Evolutionary conservation across 2,113 vertebrate species (phyloP), one percentile per base, ranked within the genome.

Genomic region (Nyctereutes procyonoides): DNA sequence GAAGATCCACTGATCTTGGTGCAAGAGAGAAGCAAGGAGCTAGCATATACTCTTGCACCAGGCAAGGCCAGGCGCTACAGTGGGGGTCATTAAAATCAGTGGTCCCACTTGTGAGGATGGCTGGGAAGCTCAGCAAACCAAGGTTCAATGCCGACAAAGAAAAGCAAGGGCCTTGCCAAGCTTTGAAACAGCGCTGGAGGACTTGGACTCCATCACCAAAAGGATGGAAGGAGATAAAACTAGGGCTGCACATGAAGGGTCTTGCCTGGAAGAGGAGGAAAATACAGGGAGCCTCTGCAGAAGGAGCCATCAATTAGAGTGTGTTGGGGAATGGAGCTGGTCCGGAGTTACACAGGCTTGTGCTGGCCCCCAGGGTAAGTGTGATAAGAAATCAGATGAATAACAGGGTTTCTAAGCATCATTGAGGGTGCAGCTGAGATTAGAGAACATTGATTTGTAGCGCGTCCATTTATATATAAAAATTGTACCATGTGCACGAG

Each of bases 391-490:
- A 76, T 55, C 87, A 88, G 80, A 96, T 88, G 55, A 93, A 84
- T 93, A 97, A 56, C 53, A 28, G 32, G 19, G 28, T 56, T 97
- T 95, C 93, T 96, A 80, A 90, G 91, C 95, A 90, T 65, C 7
- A 17, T 1, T 5, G 16, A 73, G 65, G 76, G 58, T 60, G 5
- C 51, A 26, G 71, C 38, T 90, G 85, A 90, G 94, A 95, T 90
- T n/a, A 90, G 76, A 95, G 63, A 94, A 71, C 95, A 88, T 86
- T 73, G 87, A 95, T 93, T 88, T 95, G 95, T 90, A 93, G 71
- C 26, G 14, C 43, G 62, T 95, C 97, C 92, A 96, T 96, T 98
- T 98, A 96, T 92, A 88, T 94, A 96, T 96, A 97, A 98, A 96
- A 98, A 95, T 96, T 94, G 93, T 92, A 85, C 96, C 60, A 51